phyloP scores from a whole-genome alignment of 2,888 invertebrate genomes.

The Caenorhabditis wallacei region DNA sequence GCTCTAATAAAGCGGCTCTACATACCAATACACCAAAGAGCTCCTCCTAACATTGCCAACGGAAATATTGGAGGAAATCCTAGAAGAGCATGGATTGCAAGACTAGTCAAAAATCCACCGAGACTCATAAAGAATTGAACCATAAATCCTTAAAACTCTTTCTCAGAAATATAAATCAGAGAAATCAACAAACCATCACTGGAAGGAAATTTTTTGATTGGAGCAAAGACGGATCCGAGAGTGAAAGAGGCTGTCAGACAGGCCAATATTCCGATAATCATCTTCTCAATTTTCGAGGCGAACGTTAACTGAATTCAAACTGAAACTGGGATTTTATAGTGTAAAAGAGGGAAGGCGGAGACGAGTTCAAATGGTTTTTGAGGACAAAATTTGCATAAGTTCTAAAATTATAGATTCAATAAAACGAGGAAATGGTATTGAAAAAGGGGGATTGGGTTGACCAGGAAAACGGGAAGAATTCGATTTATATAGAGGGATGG shows the following conservation, averaged over 20 bases:
- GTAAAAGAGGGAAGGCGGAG: neutral
- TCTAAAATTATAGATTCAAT: neutral
- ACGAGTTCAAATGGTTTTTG: constrained; percentile 28
- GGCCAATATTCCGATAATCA: constrained; percentile 82
- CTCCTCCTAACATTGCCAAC: constrained; percentile 84
- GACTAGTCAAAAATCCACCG: constrained; percentile 84
- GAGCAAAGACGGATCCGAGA: constrained; percentile 85
- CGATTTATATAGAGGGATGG: neutral
- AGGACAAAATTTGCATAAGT: constrained; percentile 26
- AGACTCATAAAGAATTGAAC: constrained; percentile 85
- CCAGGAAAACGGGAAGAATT: neutral
- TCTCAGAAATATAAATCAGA: neutral
- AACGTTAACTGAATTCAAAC: neutral
- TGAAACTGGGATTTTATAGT: constrained; percentile 32
- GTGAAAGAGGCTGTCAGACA: constrained; percentile 83
- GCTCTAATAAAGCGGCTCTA: constrained; percentile 6
- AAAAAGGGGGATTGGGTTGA: neutral
- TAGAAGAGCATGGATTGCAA: constrained; percentile 82
- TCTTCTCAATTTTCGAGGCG: neutral
- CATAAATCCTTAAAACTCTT: constrained; percentile 84
- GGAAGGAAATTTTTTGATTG: constrained; percentile 84
- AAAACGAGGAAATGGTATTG: neutral
- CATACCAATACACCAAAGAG: constrained; percentile 84
- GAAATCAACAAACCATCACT: constrained; percentile 72
- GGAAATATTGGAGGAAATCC: constrained; percentile 84